phyloP scores from a whole-genome alignment of 1,140 invertebrate species.

The Cydia splendana region DNA sequence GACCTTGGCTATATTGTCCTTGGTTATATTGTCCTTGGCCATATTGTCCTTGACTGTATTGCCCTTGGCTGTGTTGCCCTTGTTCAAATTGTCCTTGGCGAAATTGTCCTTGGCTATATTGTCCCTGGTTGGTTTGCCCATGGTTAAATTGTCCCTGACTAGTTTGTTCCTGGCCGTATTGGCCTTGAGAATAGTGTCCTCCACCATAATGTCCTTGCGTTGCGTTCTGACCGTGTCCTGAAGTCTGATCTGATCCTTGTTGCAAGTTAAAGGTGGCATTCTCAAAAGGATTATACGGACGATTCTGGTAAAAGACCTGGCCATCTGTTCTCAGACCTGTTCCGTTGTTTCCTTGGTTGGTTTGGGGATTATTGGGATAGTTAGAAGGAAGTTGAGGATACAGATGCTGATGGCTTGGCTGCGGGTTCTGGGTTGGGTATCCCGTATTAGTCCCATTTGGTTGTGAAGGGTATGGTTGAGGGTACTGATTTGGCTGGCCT shows the following conservation, averaged over 20 bases:
- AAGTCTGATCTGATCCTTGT: slow-evolving; percentile 6
- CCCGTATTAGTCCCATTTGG: background rate
- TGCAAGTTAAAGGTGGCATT: slow-evolving; percentile 12
- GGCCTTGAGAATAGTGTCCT: background rate
- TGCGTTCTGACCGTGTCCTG: background rate
- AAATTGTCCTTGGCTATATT: slow-evolving; percentile 2
- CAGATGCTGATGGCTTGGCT: slow-evolving; percentile 24
- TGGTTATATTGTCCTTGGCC: background rate
- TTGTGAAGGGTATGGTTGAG: background rate
- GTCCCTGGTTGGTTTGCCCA: background rate
- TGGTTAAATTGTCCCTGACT: slow-evolving; percentile 8
- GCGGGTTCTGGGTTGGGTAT: slow-evolving; percentile 19
- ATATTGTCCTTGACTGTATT: background rate
- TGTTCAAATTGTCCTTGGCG: background rate
- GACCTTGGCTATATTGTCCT: slow-evolving; percentile 15
- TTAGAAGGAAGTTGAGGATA: slow-evolving; percentile 19
- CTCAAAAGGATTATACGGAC: slow-evolving; percentile 15
- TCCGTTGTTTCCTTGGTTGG: background rate
- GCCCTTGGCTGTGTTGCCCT: background rate
- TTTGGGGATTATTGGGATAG: background rate
- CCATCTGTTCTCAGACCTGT: slow-evolving; percentile 2
- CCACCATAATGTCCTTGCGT: background rate
- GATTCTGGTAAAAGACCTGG: background rate
- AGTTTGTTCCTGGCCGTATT: background rate
- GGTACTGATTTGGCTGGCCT: slow-evolving; percentile 19